Conservation (phyloP, 2,113 vertebrate genomes). For the Urocolius indicus region DNA sequence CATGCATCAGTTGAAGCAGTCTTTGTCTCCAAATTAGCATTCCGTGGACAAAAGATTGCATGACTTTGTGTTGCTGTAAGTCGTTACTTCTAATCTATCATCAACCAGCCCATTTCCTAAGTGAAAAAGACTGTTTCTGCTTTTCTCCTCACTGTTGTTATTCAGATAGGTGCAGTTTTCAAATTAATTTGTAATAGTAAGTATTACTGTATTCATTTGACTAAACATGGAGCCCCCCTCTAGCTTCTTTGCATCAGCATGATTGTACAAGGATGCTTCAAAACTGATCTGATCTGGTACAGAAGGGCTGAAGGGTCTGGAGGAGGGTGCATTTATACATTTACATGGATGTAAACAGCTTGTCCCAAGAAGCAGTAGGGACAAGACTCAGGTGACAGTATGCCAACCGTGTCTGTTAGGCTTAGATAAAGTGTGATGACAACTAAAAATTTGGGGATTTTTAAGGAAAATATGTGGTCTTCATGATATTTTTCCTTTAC, state of each 20-base stretch:
- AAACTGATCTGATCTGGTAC: background rate
- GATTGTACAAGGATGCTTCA: background rate
- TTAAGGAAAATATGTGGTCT: background rate
- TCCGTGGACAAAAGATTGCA: background rate
- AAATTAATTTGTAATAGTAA: background rate
- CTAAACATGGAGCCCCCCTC: background rate
- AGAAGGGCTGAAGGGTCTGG: background rate
- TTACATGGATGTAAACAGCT: background rate
- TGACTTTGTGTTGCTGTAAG: background rate
- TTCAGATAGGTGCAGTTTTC: background rate
- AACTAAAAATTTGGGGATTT: background rate
- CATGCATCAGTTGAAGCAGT: background rate
- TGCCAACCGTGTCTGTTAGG: background rate
- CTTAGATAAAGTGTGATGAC: background rate
- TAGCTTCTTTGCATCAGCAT: background rate
- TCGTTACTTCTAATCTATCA: background rate
- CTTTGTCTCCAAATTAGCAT: background rate
- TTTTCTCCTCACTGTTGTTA: background rate
- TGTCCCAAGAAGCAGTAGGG: background rate
- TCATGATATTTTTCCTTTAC: background rate
- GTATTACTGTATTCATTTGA: background rate
- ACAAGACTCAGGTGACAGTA: background rate
- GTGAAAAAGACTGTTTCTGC: background rate
- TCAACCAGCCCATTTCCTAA: background rate
- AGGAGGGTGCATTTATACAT: background rate